Conservation (phyloP, 2,888 invertebrate species). For the Maniola hyperantus region DNA sequence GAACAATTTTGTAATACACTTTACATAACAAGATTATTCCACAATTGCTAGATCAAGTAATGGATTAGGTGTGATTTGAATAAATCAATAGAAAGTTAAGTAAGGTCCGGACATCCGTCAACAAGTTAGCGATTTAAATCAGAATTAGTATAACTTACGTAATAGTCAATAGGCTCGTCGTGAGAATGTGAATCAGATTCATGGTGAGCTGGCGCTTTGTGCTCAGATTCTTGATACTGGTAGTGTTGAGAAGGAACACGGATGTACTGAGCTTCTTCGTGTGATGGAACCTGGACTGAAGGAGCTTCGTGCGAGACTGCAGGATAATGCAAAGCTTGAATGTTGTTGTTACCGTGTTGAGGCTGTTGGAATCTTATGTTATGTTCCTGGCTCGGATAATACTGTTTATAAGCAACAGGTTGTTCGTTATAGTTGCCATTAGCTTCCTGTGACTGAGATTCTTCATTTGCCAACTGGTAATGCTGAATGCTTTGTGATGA, state of each 20-base stretch:
- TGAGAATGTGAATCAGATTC: constrained; percentile 55
- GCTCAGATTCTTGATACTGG: constrained; percentile 43
- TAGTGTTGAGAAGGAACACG: constrained; percentile 45
- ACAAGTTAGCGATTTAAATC: constrained; percentile 41
- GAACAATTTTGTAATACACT: neutral
- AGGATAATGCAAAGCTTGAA: constrained; percentile 45
- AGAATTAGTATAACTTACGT: constrained; percentile 58
- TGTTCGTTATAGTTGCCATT: constrained; percentile 56
- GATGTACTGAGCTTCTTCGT: constrained; percentile 45
- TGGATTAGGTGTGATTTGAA: constrained; percentile 47
- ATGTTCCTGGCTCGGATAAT: constrained; percentile 42
- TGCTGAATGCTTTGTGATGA: constrained; percentile 61
- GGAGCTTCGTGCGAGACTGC: constrained; percentile 51
- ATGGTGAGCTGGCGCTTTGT: constrained; percentile 48
- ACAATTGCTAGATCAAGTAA: constrained; percentile 40
- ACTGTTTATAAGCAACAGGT: constrained; percentile 43
- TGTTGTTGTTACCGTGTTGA: constrained; percentile 30
- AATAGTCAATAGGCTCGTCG: constrained; percentile 74
- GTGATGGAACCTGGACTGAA: constrained; percentile 45
- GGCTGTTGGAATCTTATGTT: constrained; percentile 35
- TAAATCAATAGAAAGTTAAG: constrained; percentile 68
- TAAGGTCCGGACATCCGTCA: constrained; percentile 56
- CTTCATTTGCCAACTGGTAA: constrained; percentile 54
- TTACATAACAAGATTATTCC: constrained; percentile 15
- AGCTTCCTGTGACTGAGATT: constrained; percentile 57